Percentiles rank a stretch among this genome's conserved stretches.
Evolutionary conservation across 2,888 invertebrate species (phyloP).

Genomic region (Drosophila crucigera): DNA sequence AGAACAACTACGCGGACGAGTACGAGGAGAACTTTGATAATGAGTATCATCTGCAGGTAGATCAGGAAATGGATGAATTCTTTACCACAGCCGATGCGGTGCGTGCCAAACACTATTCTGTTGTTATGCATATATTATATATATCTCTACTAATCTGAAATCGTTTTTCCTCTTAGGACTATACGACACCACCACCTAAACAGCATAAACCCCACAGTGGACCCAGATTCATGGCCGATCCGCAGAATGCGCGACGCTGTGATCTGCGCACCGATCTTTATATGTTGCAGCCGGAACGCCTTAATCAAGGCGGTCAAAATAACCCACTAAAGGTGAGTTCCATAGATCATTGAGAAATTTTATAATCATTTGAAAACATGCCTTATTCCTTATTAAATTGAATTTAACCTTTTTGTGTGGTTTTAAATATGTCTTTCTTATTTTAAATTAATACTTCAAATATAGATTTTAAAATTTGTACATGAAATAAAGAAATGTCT

Average conservation of each 20-base stretch:
- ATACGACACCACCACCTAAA: slow-evolving; percentile 83
- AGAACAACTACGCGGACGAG: slow-evolving; percentile 84
- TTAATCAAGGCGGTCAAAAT: slow-evolving; percentile 91
- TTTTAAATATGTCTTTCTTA: neutral
- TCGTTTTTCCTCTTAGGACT: slow-evolving; percentile 70
- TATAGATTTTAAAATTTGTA: neutral
- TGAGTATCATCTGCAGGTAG: slow-evolving; percentile 82
- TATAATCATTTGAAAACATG: neutral
- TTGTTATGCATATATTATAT: neutral
- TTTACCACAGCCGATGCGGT: slow-evolving; percentile 84
- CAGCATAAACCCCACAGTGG: slow-evolving; percentile 82
- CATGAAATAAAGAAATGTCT: neutral
- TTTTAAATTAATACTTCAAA: no score
- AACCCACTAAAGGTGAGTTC: slow-evolving; percentile 90
- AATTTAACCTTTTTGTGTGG: neutral
- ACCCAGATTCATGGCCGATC: slow-evolving; percentile 86
- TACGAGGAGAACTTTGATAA: slow-evolving; percentile 83
- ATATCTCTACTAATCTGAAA: neutral
- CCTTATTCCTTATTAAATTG: neutral
- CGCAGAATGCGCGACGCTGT: slow-evolving; percentile 90
- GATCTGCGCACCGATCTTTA: slow-evolving; percentile 95
- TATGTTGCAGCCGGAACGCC: slow-evolving; percentile 92
- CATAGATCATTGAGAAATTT: neutral
- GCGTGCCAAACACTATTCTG: slow-evolving; percentile 14
- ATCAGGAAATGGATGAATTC: slow-evolving; percentile 84